phyloP scores from a whole-genome alignment of 2,888 invertebrate genomes.

The Ernsta delagoae region DNA sequence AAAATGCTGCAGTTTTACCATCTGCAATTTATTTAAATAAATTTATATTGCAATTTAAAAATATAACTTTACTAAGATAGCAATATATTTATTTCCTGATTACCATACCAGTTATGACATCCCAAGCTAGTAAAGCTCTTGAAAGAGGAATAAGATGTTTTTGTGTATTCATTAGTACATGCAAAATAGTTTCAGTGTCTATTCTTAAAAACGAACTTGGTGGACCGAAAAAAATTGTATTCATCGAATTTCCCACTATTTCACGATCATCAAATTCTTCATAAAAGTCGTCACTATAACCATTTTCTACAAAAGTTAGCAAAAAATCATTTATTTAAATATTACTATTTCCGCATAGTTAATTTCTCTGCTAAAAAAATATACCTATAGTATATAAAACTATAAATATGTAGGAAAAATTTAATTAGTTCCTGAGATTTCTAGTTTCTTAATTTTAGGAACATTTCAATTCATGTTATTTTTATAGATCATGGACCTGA shows the following conservation, averaged over 20 bases:
- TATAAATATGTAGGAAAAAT: too few species aligned
- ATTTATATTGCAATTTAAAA: too few species aligned
- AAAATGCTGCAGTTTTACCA: constrained; percentile 73
- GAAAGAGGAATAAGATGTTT: constrained; percentile 67
- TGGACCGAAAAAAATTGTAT: constrained; percentile 75
- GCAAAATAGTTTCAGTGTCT: constrained; percentile 71
- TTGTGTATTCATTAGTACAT: constrained; percentile 63
- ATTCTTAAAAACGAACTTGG: constrained; percentile 68
- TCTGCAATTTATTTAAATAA: constrained; percentile 56
- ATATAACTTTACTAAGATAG: too few species aligned
- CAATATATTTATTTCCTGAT: too few species aligned
- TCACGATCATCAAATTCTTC: constrained; percentile 69
- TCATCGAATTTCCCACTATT: constrained; percentile 64
- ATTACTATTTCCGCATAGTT: too few species aligned
- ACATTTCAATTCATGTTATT: too few species aligned
- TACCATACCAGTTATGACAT: constrained; percentile 48
- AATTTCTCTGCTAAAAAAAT: too few species aligned
- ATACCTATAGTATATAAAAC: too few species aligned
- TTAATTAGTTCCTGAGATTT: too few species aligned
- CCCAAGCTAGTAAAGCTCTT: constrained; percentile 70
- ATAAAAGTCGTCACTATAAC: constrained; percentile 67
- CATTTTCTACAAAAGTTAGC: constrained; percentile 35
- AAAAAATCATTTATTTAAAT: neutral
- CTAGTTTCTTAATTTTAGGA: too few species aligned
- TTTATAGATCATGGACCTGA: constrained; percentile 49